Percentiles rank a stretch among this genome's conserved stretches.
These are phyloP conservation scores for Orestias chungarensis DNA, from an alignment of 2,797 vertebrate genomes.

Conservation along the genomic window DNA sequence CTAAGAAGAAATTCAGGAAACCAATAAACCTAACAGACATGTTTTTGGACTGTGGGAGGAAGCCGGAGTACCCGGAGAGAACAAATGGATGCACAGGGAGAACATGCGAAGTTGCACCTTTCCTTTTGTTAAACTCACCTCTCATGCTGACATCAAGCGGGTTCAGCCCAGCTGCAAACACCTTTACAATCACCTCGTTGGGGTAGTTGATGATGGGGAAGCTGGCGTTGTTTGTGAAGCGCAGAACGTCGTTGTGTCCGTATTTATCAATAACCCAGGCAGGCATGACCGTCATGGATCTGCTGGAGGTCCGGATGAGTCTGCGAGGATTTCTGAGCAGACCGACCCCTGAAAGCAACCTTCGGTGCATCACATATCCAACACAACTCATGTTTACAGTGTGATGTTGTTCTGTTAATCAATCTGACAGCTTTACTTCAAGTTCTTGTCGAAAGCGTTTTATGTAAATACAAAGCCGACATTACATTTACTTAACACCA, in stretches of 20 bases:
- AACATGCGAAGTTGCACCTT: too few species aligned
- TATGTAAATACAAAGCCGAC: not conserved
- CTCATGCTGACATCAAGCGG: constrained; percentile 95
- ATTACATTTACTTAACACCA: fast-evolving
- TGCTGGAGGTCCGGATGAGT: constrained; percentile 69
- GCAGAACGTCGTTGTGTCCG: constrained; percentile 87
- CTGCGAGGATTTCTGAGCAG: constrained; percentile 32
- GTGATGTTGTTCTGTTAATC: not conserved
- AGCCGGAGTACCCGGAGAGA: too few species aligned
- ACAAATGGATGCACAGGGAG: too few species aligned
- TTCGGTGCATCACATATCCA: constrained; percentile 21
- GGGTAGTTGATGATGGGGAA: constrained; percentile 89
- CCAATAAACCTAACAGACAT: too few species aligned
- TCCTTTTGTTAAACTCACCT: constrained; percentile 88
- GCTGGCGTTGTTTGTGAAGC: constrained; percentile 84
- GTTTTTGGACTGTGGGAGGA: too few species aligned
- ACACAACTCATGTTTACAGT: constrained; percentile 49
- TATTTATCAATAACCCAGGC: constrained; percentile 96
- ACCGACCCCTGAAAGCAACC: constrained; percentile 25
- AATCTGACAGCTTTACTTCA: not conserved
- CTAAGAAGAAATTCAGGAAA: too few species aligned
- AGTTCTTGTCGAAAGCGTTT: not conserved
- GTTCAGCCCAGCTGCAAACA: constrained; percentile 90
- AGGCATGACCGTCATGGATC: constrained; percentile 80
- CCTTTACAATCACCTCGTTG: constrained; percentile 93